Evolutionary conservation across 2,797 vertebrate genomes (phyloP), one percentile per base, ranked within the genome.

Genomic region (Gambusia yucatana): DNA sequence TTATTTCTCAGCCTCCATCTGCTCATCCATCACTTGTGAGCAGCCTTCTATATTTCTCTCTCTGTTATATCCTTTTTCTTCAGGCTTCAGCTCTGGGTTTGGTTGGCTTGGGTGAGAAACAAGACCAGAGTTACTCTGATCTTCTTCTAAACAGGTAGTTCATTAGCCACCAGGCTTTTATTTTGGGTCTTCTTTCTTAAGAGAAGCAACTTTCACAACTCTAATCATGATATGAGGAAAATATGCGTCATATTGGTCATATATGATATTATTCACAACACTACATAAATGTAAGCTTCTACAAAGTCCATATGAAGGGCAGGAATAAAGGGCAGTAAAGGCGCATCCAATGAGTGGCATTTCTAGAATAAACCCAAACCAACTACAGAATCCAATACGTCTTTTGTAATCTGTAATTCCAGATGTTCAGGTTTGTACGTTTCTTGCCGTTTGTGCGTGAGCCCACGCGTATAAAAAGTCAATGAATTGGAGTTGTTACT

Each of bases 1-100:
- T 82, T 85, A 88, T 90, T 87, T 88, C 82, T 77, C 33, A 1
- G 44, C 81, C 78, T 79, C 77, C 74, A 82, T 79, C 39, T 86
- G 77, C 81, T 87, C 84, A 89, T 90, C 82, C 82, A 88, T 88
- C 85, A 86, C 79, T 65, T 82, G 80, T 82, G 78, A 83, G 72
- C 82, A 79, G 81, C 80, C 85, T 70, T 72, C 74, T 77, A 22
- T 67, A 46, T 86, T 80, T 84, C 73, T 77, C 70, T 75, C 65
- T 75, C 47, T 25, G 74, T 44, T 46, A 16, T 70, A 30, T 36
- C 50, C 8, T 25, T 20, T 30, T 6, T 25, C 41, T 39, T 36
- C 46, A 46, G 71, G 43, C 52, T n/a, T 28, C 17, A 52, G 86
- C 77, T 79, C 76, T 61, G 50, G 69, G 83, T 74, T 70, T 4